Evolutionary conservation across 2,797 vertebrate genomes (phyloP).

Genomic region (Tapera naevia): DNA sequence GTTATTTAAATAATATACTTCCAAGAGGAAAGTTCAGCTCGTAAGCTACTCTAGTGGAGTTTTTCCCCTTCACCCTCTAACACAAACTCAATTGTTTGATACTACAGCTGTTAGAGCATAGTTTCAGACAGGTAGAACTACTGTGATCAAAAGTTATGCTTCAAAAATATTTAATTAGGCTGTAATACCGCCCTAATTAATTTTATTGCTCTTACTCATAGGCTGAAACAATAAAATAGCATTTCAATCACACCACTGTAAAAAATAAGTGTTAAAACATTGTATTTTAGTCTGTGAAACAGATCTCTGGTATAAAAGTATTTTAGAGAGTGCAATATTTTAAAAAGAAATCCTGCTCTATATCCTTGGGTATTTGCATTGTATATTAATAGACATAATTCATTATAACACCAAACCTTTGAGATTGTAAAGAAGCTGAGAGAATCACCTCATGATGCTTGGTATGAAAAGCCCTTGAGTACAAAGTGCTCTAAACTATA

Average conservation of each 20-base stretch:
- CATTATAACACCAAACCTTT: background rate
- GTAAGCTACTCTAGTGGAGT: background rate
- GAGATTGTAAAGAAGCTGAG: background rate
- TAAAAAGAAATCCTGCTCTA: background rate
- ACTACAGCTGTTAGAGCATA: background rate
- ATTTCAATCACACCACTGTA: background rate
- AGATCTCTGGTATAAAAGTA: background rate
- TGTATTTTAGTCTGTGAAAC: background rate
- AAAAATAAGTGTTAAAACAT: background rate
- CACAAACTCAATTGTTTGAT: background rate
- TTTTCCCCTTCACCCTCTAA: background rate
- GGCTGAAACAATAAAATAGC: background rate
- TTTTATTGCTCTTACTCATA: background rate
- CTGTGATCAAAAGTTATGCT: background rate
- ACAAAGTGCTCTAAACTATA: background rate
- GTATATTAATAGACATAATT: background rate
- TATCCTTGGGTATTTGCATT: background rate
- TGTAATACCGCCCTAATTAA: background rate
- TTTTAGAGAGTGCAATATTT: background rate
- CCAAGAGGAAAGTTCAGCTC: background rate
- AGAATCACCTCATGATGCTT: background rate
- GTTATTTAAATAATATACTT: background rate
- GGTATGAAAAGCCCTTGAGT: background rate
- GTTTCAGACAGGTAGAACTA: background rate
- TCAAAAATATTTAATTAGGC: slow-evolving; percentile 5